Evolutionary conservation across 2,888 invertebrate species (phyloP).

Genomic region (Amorpha juglandis): DNA sequence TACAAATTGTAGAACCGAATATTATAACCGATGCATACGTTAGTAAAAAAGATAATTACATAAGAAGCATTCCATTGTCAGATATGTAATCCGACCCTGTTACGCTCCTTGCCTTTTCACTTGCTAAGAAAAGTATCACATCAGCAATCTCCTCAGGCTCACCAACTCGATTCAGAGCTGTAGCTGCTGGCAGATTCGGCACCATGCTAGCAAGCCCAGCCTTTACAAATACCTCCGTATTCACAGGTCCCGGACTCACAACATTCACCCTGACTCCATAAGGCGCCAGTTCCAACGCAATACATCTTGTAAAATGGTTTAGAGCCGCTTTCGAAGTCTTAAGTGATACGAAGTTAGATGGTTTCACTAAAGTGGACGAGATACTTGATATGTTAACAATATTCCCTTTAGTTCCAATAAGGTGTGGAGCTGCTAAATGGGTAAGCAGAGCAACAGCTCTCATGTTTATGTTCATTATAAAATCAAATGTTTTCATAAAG

Average conservation of each 20-base stretch:
- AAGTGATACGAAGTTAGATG: slow-evolving; percentile 63
- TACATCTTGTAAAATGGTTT: slow-evolving; percentile 88
- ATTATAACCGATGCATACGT: too few relatives aligned
- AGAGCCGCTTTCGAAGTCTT: slow-evolving; percentile 89
- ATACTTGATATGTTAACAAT: slow-evolving; percentile 35
- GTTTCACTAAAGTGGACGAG: not conserved
- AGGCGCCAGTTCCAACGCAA: slow-evolving; percentile 86
- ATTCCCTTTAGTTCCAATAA: slow-evolving; percentile 35
- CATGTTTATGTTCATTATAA: slow-evolving; percentile 26
- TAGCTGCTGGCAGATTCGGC: slow-evolving; percentile 19
- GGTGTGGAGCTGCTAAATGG: slow-evolving; percentile 10
- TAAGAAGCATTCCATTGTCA: slow-evolving; percentile 37
- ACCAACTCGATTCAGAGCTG: slow-evolving; percentile 30
- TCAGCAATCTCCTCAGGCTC: slow-evolving; percentile 48
- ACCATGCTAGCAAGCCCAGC: slow-evolving; percentile 15
- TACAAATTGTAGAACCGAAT: too few relatives aligned
- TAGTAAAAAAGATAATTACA: not conserved
- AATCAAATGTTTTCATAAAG: slow-evolving; percentile 32
- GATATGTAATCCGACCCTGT: slow-evolving; percentile 44
- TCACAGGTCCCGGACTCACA: slow-evolving; percentile 90
- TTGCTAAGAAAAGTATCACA: slow-evolving; percentile 48
- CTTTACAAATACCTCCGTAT: slow-evolving; percentile 55
- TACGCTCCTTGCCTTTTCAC: slow-evolving; percentile 47
- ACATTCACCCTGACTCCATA: slow-evolving; percentile 87
- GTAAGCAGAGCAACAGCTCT: slow-evolving; percentile 24